These are phyloP conservation scores for Carposina sasakii DNA, from an alignment of 1,140 invertebrate species.

Conservation along the genomic window DNA sequence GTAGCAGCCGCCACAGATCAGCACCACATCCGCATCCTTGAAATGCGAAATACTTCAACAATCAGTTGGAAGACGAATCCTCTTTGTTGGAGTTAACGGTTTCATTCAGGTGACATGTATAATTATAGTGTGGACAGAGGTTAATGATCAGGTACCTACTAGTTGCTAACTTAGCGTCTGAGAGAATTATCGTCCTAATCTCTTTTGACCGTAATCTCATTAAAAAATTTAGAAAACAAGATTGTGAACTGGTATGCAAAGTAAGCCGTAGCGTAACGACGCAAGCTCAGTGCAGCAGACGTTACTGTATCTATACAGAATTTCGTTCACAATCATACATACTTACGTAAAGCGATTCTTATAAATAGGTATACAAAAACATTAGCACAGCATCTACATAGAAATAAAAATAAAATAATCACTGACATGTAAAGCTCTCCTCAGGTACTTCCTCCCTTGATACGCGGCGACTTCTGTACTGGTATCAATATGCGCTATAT, in stretches of 20 bases:
- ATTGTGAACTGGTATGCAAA: too few relatives aligned
- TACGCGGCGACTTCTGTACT: conserved; percentile 47
- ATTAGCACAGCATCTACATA: not conserved
- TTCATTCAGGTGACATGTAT: too few relatives aligned
- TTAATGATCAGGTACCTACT: too few relatives aligned
- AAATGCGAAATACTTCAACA: not conserved
- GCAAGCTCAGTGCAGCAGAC: too few relatives aligned
- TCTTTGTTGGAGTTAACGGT: too few relatives aligned
- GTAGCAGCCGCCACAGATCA: conserved; percentile 54
- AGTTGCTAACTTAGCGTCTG: too few relatives aligned
- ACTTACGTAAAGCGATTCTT: not conserved
- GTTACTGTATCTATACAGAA: not conserved
- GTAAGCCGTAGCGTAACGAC: too few relatives aligned
- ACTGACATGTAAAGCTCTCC: conserved; percentile 42
- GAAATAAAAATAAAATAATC: not conserved
- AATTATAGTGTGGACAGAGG: too few relatives aligned
- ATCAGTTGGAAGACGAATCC: too few relatives aligned
- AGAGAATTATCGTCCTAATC: too few relatives aligned
- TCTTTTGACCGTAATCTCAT: too few relatives aligned
- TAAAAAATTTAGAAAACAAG: too few relatives aligned
- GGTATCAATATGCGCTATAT: conserved; percentile 58
- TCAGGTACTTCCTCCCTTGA: conserved; percentile 43
- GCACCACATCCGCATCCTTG: conserved; percentile 48
- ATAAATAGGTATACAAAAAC: not conserved
- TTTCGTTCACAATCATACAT: not conserved